Percentiles rank a stretch among this genome's conserved stretches.
Evolutionary conservation across 1,140 invertebrate genomes (phyloP).

Genomic region (Penaeus chinensis): DNA sequence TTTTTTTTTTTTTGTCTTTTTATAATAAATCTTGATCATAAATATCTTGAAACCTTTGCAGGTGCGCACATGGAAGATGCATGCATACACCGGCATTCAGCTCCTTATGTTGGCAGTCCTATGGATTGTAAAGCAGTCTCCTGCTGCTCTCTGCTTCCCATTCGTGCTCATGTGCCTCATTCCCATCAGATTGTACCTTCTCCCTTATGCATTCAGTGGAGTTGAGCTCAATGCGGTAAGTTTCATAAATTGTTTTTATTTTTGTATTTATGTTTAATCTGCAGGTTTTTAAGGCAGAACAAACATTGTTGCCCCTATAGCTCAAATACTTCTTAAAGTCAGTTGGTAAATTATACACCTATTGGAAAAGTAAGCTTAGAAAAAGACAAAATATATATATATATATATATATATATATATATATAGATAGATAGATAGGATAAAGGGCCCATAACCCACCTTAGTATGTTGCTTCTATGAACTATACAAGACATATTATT

Average conservation of each 20-base stretch:
- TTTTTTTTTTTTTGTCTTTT: background rate
- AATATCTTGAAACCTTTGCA: slow-evolving; percentile 68
- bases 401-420: no score
- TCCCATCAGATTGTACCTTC: slow-evolving; percentile 82
- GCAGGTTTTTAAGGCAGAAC: background rate
- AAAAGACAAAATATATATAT: no score
- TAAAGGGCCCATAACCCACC: background rate
- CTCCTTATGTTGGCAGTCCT: slow-evolving; percentile 80
- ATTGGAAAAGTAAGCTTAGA: no score
- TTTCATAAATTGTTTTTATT: background rate
- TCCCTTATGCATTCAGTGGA: slow-evolving; percentile 80
- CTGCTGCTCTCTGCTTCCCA: slow-evolving; percentile 87
- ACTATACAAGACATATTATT: background rate
- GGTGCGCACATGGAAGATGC: slow-evolving; percentile 92
- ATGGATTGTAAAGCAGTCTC: slow-evolving; percentile 90
- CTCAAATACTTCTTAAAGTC: no score
- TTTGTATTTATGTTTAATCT: background rate
- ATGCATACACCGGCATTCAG: slow-evolving; percentile 89
- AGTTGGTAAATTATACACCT: no score
- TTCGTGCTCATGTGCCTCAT: slow-evolving; percentile 93
- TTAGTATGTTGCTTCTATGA: background rate
- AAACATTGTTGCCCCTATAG: no score
- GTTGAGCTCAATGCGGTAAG: slow-evolving; percentile 85
- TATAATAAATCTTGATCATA: slow-evolving; percentile 14
- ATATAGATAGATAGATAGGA: background rate